These are phyloP conservation scores for Amyelois transitella DNA, from an alignment of 1,140 invertebrate genomes.

Conservation along the genomic window DNA sequence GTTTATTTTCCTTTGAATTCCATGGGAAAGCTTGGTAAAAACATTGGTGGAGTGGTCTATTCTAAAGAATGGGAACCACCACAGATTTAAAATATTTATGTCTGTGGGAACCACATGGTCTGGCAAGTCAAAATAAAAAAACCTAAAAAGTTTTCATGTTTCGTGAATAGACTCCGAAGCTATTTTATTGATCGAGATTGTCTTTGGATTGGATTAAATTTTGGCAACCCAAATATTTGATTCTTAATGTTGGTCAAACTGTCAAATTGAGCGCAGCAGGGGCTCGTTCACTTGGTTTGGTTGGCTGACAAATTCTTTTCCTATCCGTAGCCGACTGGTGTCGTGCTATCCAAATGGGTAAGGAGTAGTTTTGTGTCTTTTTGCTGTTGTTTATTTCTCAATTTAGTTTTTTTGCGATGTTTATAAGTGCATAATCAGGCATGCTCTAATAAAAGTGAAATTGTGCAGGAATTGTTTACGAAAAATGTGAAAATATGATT, in stretches of 20 bases:
- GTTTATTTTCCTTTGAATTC: too few species aligned
- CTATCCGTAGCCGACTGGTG: slow-evolving; percentile 70
- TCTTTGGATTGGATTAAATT: neutral
- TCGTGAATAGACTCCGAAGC: neutral
- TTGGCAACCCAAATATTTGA: slow-evolving; percentile 32
- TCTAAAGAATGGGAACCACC: too few species aligned
- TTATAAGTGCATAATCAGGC: slow-evolving; percentile 32
- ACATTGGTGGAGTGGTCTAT: too few species aligned
- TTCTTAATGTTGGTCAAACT: slow-evolving; percentile 42
- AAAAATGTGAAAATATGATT: slow-evolving; percentile 29
- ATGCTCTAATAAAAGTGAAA: slow-evolving; percentile 37
- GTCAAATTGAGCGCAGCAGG: slow-evolving; percentile 45
- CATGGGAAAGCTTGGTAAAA: too few species aligned
- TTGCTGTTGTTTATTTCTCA: slow-evolving; percentile 38
- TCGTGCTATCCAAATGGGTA: slow-evolving; percentile 72
- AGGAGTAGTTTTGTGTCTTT: slow-evolving; percentile 58
- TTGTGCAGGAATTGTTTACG: slow-evolving; percentile 12
- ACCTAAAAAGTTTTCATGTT: too few species aligned
- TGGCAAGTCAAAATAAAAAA: too few species aligned
- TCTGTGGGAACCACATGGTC: too few species aligned
- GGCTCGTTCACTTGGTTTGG: slow-evolving; percentile 56
- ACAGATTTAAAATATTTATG: too few species aligned
- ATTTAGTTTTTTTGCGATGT: slow-evolving; percentile 28
- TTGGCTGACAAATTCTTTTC: slow-evolving; percentile 63
- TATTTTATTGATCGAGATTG: neutral